Percentiles rank a stretch among this genome's conserved stretches.
Conservation (phyloP, 2,888 invertebrate species). For the Melieria crassipennis region DNA sequence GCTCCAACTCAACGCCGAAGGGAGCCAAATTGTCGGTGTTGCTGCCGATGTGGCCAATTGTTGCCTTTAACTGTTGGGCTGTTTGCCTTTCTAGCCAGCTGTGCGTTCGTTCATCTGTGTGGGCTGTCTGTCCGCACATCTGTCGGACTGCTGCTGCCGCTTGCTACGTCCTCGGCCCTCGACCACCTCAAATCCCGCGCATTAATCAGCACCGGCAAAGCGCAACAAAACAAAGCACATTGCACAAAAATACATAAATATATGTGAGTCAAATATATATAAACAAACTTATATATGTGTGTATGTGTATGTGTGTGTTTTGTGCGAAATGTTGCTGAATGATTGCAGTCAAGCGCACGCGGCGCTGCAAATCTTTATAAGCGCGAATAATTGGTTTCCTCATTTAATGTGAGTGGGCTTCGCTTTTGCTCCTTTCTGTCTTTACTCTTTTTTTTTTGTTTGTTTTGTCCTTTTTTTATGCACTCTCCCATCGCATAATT, state of each 20-base stretch:
- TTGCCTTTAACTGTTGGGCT: too few species aligned
- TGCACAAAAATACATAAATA: not conserved
- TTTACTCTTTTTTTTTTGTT: conserved; percentile 46
- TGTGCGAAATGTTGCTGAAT: conserved; percentile 32
- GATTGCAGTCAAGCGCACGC: not conserved
- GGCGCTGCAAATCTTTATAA: conserved; percentile 39
- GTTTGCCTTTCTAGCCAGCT: too few species aligned
- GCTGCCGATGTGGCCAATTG: too few species aligned
- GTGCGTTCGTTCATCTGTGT: too few species aligned
- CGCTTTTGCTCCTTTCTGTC: not conserved
- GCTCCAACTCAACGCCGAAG: too few species aligned
- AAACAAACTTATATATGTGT: not conserved
- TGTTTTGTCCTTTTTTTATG: conserved; percentile 20
- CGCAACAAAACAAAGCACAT: not conserved
- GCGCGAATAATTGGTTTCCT: conserved; percentile 65
- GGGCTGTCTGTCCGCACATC: too few species aligned
- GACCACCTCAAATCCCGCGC: too few species aligned
- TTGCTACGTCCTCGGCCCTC: too few species aligned
- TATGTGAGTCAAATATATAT: not conserved
- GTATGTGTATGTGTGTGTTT: not conserved
- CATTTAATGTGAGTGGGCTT: conserved; percentile 59
- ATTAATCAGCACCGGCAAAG: too few species aligned
- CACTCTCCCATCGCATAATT: too few species aligned
- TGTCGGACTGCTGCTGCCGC: too few species aligned
- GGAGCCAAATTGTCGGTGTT: too few species aligned